Conservation (phyloP, 2,797 vertebrate species). For the Apogon talboti region DNA sequence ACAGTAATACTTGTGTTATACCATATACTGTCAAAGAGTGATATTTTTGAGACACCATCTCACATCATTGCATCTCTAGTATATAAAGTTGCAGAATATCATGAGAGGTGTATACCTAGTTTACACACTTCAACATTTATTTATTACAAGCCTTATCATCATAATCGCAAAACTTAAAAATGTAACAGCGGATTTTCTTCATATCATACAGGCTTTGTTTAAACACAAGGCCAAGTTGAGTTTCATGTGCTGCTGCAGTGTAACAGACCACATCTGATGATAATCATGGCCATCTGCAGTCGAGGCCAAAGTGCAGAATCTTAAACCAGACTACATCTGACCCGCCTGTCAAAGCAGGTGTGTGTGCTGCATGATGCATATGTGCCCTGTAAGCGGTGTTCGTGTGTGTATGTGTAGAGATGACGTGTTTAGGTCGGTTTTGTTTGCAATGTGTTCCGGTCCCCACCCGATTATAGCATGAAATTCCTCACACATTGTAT, state of each 20-base stretch:
- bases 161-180: no score
- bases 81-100: no score
- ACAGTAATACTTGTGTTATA: no score
- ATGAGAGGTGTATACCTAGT: no score
- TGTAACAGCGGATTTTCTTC: no score
- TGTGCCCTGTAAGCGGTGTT: conserved; percentile 16
- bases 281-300: conserved; percentile 63
- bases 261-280: conserved; percentile 54
- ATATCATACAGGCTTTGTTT: no score
- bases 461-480: conserved; percentile 67
- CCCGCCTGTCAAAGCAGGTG: conserved; percentile 14
- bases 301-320: conserved; percentile 46
- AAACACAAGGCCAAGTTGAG: not conserved
- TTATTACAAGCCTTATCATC: no score
- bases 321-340: conserved; percentile 33
- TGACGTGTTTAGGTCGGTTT: conserved; percentile 38
- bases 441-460: conserved; percentile 71
- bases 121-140: no score
- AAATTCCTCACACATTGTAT: conserved; percentile 71
- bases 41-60: no score
- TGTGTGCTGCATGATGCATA: conserved; percentile 10
- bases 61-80: no score
- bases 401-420: conserved; percentile 16
- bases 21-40: no score
- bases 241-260: conserved; percentile 41